These are phyloP conservation scores for Clupea harengus DNA, from an alignment of 2,113 vertebrate genomes.

Conservation along the genomic window DNA sequence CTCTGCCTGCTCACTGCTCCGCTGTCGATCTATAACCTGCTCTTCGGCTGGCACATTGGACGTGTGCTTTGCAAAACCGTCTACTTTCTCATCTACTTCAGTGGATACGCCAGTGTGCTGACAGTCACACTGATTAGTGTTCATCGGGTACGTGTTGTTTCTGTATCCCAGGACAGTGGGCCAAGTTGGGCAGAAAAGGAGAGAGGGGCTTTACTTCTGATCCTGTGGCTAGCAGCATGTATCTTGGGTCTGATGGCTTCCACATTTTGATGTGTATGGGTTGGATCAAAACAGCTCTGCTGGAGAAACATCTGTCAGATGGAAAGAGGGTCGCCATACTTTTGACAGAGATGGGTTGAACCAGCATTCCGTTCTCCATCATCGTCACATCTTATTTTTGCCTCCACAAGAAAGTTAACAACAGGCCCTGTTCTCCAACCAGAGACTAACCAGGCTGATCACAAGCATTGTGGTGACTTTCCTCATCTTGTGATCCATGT, in stretches of 20 bases:
- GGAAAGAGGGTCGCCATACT: slow-evolving; percentile 42
- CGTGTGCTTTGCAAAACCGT: background rate
- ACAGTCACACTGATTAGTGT: background rate
- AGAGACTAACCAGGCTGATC: slow-evolving; percentile 36
- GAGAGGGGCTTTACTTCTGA: background rate
- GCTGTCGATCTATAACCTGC: background rate
- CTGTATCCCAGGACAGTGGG: background rate
- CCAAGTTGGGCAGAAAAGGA: background rate
- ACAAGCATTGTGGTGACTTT: slow-evolving; percentile 41
- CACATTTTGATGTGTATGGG: slow-evolving; percentile 44
- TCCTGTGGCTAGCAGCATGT: background rate
- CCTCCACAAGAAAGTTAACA: slow-evolving; percentile 58
- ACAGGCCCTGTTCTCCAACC: slow-evolving; percentile 46
- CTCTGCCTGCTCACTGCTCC: background rate
- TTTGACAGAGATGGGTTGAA: slow-evolving; percentile 62
- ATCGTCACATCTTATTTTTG: slow-evolving; percentile 60
- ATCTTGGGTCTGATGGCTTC: slow-evolving; percentile 16
- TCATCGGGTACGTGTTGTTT: background rate
- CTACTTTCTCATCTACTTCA: background rate
- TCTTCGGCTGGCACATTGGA: background rate
- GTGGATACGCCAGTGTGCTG: background rate
- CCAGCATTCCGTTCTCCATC: slow-evolving; percentile 64
- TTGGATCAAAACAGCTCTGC: background rate
- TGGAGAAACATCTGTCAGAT: slow-evolving; percentile 39
- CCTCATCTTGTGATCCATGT: slow-evolving; percentile 65